Evolutionary conservation across 1,140 invertebrate species (phyloP), one percentile per base, ranked within the genome.

Genomic region (Bombus cullumanus): DNA sequence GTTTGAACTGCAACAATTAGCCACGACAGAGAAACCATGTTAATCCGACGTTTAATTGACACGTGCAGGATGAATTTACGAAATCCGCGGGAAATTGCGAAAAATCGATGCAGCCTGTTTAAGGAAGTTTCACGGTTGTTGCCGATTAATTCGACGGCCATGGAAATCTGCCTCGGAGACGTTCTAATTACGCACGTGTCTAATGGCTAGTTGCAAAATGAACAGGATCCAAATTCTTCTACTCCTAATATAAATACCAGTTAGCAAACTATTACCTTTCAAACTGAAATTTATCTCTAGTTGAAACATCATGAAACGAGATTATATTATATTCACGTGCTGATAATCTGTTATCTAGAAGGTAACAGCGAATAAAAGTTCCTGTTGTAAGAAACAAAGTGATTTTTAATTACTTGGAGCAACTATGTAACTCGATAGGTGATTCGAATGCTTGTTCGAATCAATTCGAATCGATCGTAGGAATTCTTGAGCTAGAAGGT

Each of bases 1-100:
- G 98, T 97, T 92, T 98, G 97, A 88, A 98, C 98, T 98, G 96
- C 34, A 97, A 97, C 93, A 90, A 57, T 69, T 37, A 77, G 66
- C 62, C 12, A n/a, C 22, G n/a, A 68, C n/a, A 88, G 15, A 8
- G 41, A 73, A 62, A 59, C n/a, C 12, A 28, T 22, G 37, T 72
- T 43, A 78, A 66, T 43, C 13, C 5, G 15, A n/a, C 53, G 34
- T 25, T 73, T 43, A 31, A 59, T n/a, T 12, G 22, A 31, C 28
- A 28, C 25, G 8, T 10, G 12, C n/a, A 37, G 25, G 0, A 76
- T 37, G 37, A 41, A 34, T 34, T 79, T 80, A 9, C 39, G 28
- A 47, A 47, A 77, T 62, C 4, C 25, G 1, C 25, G 28, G 8
- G 31, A 64, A 39, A 18, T 74, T 82, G 57, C 81, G 59, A 82